Evolutionary conservation across 1,140 invertebrate species (phyloP).

Genomic region (Zaprionus gabonicus): DNA sequence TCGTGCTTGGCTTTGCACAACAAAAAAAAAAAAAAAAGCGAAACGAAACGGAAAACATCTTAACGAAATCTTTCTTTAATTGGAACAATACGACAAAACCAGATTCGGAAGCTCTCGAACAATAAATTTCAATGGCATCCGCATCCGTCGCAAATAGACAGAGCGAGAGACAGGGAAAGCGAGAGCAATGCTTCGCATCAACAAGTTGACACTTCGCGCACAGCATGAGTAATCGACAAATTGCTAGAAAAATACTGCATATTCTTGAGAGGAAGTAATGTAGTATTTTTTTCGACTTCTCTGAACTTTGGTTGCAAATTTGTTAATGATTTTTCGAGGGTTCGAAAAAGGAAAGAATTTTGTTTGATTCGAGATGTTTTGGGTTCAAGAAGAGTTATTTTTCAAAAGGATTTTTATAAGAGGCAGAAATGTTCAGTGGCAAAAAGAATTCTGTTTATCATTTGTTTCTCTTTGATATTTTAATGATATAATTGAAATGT

Average conservation of each 20-base stretch:
- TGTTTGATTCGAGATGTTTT: too few relatives aligned
- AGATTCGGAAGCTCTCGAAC: constrained; percentile 3
- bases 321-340: too few relatives aligned
- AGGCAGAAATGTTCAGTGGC: too few relatives aligned
- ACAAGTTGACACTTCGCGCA: not conserved
- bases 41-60: not conserved
- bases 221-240: not conserved
- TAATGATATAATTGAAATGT: not conserved
- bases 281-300: not conserved
- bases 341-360: too few relatives aligned
- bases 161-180: not conserved
- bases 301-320: too few relatives aligned
- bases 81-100: constrained; percentile 5
- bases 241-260: not conserved
- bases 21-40: not conserved
- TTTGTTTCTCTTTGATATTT: not conserved
- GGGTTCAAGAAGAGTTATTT: too few relatives aligned
- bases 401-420: too few relatives aligned
- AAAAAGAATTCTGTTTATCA: too few relatives aligned
- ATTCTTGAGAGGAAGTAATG: not conserved
- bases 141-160: not conserved
- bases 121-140: constrained; percentile 8
- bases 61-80: constrained; percentile 3
- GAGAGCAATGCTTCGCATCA: not conserved
- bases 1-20: not conserved